A percentile compares a stretch with the other conserved stretches of the same genome.
Conservation (phyloP, 2,797 vertebrate genomes). For the Heliangelus exortis region DNA sequence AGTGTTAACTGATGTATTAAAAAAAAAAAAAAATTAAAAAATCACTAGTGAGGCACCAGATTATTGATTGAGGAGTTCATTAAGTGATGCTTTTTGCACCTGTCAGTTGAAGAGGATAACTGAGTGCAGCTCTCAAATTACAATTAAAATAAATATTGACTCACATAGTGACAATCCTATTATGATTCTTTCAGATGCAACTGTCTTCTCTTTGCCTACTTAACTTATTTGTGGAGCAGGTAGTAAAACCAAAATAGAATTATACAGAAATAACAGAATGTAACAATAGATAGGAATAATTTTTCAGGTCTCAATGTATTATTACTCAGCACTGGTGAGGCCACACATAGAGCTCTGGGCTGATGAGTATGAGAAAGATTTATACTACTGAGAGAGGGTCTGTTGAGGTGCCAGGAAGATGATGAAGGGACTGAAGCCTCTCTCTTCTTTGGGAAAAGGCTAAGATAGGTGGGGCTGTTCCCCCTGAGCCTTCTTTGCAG, state of each 20-base stretch:
- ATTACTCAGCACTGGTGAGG: background rate
- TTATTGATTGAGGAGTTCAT: conserved; percentile 27
- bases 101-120: conserved; percentile 39
- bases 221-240: background rate
- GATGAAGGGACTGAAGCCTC: background rate
- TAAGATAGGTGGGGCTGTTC: background rate
- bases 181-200: background rate
- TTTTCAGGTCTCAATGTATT: background rate
- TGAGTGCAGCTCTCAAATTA: conserved; percentile 19
- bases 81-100: conserved; percentile 33
- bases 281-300: background rate
- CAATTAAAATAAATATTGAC: conserved; percentile 54
- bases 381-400: background rate
- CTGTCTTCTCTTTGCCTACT: background rate
- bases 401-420: fast-evolving
- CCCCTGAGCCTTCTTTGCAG: background rate
- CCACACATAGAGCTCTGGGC: background rate
- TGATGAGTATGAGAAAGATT: background rate
- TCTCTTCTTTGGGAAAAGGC: background rate
- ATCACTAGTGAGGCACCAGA: background rate
- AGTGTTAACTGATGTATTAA: conserved; percentile 27
- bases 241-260: background rate
- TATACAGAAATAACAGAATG: background rate
- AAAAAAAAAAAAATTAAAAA: background rate
- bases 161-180: background rate